A percentile compares a stretch with the other conserved stretches of the same genome.
Evolutionary conservation across 2,113 vertebrate species (phyloP).

Genomic region (Salvelinus fontinalis): DNA sequence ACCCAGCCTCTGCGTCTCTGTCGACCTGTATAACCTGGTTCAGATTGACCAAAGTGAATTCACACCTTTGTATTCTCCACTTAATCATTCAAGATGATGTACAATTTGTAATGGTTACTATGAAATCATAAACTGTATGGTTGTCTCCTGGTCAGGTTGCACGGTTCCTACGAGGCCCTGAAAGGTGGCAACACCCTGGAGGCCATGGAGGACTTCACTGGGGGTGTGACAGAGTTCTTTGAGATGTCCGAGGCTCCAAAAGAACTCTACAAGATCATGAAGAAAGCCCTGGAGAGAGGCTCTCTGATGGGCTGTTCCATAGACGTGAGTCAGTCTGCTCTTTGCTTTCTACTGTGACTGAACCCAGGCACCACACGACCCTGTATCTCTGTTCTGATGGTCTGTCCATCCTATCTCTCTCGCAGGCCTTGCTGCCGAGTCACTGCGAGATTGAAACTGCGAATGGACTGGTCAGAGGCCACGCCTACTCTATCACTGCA

Average conservation of each 20-base stretch:
- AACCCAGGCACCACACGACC: neutral
- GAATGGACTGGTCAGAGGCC: slow-evolving; percentile 86
- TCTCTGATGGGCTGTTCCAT: slow-evolving; percentile 98
- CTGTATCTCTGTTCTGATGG: too few relatives aligned
- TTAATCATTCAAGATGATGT: too few relatives aligned
- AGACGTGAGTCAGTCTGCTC: slow-evolving; percentile 84
- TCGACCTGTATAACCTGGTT: neutral
- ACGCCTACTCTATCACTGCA: slow-evolving; percentile 94
- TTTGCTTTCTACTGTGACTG: neutral
- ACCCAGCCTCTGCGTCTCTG: neutral
- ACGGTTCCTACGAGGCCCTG: slow-evolving; percentile 94
- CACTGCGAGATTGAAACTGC: slow-evolving; percentile 83
- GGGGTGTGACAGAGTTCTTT: slow-evolving; percentile 94
- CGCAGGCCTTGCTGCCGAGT: slow-evolving; percentile 78
- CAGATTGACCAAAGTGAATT: slow-evolving; percentile 11
- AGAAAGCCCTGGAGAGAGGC: slow-evolving; percentile 90
- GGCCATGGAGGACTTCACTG: slow-evolving; percentile 98
- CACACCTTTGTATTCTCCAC: too few relatives aligned
- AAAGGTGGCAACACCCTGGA: slow-evolving; percentile 96
- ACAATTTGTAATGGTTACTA: too few relatives aligned
- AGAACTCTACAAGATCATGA: slow-evolving; percentile 92
- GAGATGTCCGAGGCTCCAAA: slow-evolving; percentile 88
- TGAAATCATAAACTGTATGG: too few relatives aligned
- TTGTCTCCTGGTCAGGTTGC: slow-evolving; percentile 75
- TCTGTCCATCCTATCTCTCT: neutral